Conservation (phyloP, 2,888 invertebrate genomes). For the Lissocephala sabroskyi region DNA sequence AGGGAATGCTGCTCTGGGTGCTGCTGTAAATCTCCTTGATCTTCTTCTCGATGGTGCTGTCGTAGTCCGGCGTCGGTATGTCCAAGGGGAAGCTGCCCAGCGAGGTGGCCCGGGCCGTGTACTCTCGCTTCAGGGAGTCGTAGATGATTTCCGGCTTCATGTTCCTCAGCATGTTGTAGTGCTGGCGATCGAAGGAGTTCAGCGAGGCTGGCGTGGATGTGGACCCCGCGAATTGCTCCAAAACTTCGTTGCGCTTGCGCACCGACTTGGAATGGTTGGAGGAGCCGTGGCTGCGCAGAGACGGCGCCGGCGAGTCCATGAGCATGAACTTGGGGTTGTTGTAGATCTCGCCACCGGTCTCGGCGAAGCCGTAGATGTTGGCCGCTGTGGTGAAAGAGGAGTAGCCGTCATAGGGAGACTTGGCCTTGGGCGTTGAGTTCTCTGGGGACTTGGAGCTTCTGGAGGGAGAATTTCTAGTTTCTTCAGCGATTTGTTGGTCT, state of each 20-base stretch:
- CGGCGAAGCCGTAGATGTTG: slow-evolving; percentile 64
- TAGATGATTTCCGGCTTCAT: slow-evolving; percentile 78
- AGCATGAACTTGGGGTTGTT: slow-evolving; percentile 72
- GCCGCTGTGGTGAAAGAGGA: slow-evolving; percentile 51
- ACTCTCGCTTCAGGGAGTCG: slow-evolving; percentile 76
- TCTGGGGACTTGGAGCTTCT: neutral
- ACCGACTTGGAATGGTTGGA: slow-evolving; percentile 61
- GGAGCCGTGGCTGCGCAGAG: slow-evolving; percentile 56
- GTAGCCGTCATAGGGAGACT: slow-evolving; percentile 40
- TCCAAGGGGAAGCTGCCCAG: slow-evolving; percentile 47
- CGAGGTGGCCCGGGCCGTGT: slow-evolving; percentile 33
- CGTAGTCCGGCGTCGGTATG: slow-evolving; percentile 72
- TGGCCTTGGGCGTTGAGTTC: slow-evolving; percentile 10
- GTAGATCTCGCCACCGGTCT: slow-evolving; percentile 68
- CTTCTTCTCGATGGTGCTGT: slow-evolving; percentile 71
- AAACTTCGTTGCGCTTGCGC: slow-evolving; percentile 59
- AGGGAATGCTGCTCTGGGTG: slow-evolving; percentile 68
- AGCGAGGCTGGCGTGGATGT: slow-evolving; percentile 62
- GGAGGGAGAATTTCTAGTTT: neutral
- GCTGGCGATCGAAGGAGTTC: slow-evolving; percentile 66
- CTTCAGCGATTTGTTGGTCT: neutral
- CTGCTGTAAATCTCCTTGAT: slow-evolving; percentile 71
- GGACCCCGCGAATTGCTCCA: slow-evolving; percentile 70
- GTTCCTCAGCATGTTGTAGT: slow-evolving; percentile 69
- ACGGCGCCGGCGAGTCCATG: slow-evolving; percentile 67